Evolutionary conservation across 2,113 vertebrate species (phyloP).

Genomic region (human): GRCh38 chr20:36096501-36097000

Average conservation of each 20-base stretch:
- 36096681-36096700: not conserved
- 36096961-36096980: not conserved
- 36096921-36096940: not conserved
- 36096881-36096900: not conserved
- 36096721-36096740: not conserved
- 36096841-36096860: conserved; percentile 38
- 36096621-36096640: not conserved
- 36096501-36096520: not conserved
- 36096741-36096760: conserved; percentile 1
- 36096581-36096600: conserved; percentile 22
- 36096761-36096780: conserved; percentile 29
- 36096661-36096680: not conserved
- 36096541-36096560: not conserved
- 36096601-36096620: not conserved
- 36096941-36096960: not conserved
- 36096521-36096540: not conserved
- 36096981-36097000: not conserved
- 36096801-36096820: not conserved
- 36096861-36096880: not conserved
- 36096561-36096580: not conserved
- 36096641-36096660: not conserved
- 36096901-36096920: not conserved
- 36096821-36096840: conserved; percentile 8
- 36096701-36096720: not conserved
- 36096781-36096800: not conserved